Conservation (phyloP, 2,888 invertebrate genomes). For the Neria commutata region DNA sequence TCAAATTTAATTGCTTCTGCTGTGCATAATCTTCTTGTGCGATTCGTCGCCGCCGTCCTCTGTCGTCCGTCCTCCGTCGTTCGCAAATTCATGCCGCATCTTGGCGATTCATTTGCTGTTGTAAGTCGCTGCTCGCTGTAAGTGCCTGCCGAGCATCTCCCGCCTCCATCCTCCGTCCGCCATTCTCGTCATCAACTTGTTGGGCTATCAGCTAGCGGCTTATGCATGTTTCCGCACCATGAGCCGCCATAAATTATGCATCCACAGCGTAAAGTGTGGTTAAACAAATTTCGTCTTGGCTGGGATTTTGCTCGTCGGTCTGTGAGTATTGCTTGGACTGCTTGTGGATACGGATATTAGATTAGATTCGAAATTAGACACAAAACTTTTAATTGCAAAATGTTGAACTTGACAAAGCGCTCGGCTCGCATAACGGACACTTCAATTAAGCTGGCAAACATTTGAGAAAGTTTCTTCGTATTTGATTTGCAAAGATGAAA, state of each 20-base stretch:
- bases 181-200: slow-evolving; percentile 30
- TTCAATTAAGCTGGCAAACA: slow-evolving; percentile 26
- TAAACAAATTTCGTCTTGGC: neutral
- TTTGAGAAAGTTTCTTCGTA: too few relatives aligned
- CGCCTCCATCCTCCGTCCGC: neutral
- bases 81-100: slow-evolving; percentile 2
- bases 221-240: slow-evolving; percentile 40
- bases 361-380: slow-evolving; percentile 29
- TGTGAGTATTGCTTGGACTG: neutral
- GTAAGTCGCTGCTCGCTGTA: slow-evolving; percentile 22
- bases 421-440: slow-evolving; percentile 24
- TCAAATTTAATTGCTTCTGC: slow-evolving; percentile 60
- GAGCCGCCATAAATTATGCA: slow-evolving; percentile 43
- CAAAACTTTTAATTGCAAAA: slow-evolving; percentile 32
- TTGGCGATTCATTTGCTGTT: slow-evolving; percentile 15
- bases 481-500: too few relatives aligned
- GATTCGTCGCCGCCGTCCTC: slow-evolving; percentile 15
- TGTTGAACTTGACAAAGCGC: slow-evolving; percentile 25
- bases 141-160: slow-evolving; percentile 27
- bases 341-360: slow-evolving; percentile 28
- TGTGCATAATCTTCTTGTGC: slow-evolving; percentile 33
- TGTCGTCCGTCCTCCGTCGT: neutral
- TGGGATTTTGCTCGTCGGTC: neutral
- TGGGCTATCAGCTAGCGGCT: slow-evolving; percentile 14
- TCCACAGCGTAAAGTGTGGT: slow-evolving; percentile 15